Percentiles rank a stretch among this genome's conserved stretches.
Conservation (phyloP, 2,113 vertebrate species). For the Hemichromis elongatus region DNA sequence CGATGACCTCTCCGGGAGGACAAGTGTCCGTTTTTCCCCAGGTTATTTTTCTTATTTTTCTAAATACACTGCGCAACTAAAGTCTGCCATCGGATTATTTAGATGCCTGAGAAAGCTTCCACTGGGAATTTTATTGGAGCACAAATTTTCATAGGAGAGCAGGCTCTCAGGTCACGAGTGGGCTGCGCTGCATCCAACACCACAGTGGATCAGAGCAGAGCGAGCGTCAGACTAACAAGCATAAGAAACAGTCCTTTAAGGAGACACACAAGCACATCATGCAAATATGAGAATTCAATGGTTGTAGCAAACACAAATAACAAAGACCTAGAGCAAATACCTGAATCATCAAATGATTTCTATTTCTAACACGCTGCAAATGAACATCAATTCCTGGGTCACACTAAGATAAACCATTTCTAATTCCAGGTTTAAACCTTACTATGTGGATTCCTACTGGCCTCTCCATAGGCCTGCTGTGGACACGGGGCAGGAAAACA, state of each 20-base stretch:
- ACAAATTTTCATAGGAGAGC: neutral
- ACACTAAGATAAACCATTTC: neutral
- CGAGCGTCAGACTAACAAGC: neutral
- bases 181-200: neutral
- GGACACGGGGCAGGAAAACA: neutral
- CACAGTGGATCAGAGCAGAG: neutral
- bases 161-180: neutral
- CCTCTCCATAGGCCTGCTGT: neutral
- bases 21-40: too few relatives aligned
- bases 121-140: neutral
- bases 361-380: neutral
- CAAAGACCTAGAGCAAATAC: neutral
- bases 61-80: neutral
- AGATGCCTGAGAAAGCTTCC: neutral
- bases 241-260: neutral
- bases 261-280: neutral
- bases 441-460: neutral
- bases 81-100: neutral
- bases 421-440: neutral
- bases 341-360: neutral
- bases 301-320: slow-evolving; percentile 5
- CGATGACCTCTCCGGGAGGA: neutral
- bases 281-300: neutral
- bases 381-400: neutral
- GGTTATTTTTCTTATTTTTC: neutral